Base-by-base conservation (phyloP, 2,797 vertebrate genomes). In the Microcaecilia unicolor region DNA sequence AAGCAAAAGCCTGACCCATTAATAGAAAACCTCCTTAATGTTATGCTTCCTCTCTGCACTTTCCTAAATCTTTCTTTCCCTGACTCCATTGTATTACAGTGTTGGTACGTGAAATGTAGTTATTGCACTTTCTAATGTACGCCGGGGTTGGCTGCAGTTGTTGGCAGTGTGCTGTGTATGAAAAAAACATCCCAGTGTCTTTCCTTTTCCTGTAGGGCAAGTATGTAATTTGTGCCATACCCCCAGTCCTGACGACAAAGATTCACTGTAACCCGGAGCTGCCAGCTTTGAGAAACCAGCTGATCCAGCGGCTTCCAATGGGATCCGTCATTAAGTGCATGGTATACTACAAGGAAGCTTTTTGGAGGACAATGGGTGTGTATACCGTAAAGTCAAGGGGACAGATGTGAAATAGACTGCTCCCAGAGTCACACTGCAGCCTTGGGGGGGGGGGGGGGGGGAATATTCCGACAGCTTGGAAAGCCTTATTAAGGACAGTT, bases 221-320 rank as follows among this genome's bases (percentile, higher is more conserved):
- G 15, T 87, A 80, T 1, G 67, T 84, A 19, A 84, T 86, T 44
- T 77, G 58, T 43, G 85, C 85, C 29, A 75, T 88, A 28, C 85
- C 85, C 18, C 83, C 85, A 1, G 28, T 52, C 28, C 53, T 88
- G 37, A 83, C 70, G 17, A 63, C 61, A 1, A 85, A 86, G 60
- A 83, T 88, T 21, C 82, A 86, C 43, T 87, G 67, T 55, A 76
- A 33, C 36, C 85, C 85, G 37, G 69, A 77, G 14, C 55, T 88
- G 30, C 85, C 84, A 4, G 3, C 76, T n/a, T 54, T 81, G 20
- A 79, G 85, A 58, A 86, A 80, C 44, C 80, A 88, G 45, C 41
- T 88, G 65, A 84, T 87, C 44, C 85, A 87, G 5, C 81, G 83
- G 22, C 46, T 88, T 45, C 85, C 85, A 9, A 84, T 88, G 85